Base-by-base conservation (phyloP, 2,113 vertebrate species). In the Nothocercus julius region DNA sequence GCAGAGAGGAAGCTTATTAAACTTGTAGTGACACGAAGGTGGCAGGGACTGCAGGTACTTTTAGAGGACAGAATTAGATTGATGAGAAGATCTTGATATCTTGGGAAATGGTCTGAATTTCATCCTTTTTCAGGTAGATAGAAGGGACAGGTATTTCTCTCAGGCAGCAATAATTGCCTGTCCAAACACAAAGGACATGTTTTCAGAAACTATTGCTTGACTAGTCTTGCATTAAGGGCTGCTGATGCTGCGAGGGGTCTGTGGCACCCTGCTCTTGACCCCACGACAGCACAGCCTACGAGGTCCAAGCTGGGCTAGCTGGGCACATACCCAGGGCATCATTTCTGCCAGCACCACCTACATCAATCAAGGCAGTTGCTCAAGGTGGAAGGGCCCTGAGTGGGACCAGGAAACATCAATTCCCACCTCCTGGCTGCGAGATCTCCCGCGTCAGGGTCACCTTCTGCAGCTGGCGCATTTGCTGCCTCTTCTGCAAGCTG, bases 361-460 rank as follows among this genome's bases (percentile, higher is more conserved):
- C 16, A 79, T n/a, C 24, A 18, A 32, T 58, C 16, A 58, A 38
- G 12, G 38, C 21, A 25, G 34, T 24, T 38, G 61, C 8, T 22
- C 34, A 53, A 84, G 70, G 81, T 82, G 83, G 73, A 73, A 90
- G 82, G n/a, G 76, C 64, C 51, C 80, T 63, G 80, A 85, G 59
- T 10, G 88, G 42, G 69, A 86, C 36, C 61, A 78, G 69, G 77
- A 92, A 84, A 84, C 64, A 94, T 0, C 1, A 88, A 78, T 88
- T 91, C 76, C 67, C 76, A 44, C 18, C 88, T 82, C 80, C 62
- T 42, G 44, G 64, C 66, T 77, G 85, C 85, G 91, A 86, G 66
- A 86, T 68, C 82, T 88, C 56, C 28, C 84, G 58, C 74, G 86
- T 93, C 92, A 66, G 82, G 53, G 85, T 86, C 92, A 62, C 69